A percentile compares a stretch with the other conserved stretches of the same genome.
Conservation (phyloP, 2,797 vertebrate genomes). For the Periparus ater region DNA sequence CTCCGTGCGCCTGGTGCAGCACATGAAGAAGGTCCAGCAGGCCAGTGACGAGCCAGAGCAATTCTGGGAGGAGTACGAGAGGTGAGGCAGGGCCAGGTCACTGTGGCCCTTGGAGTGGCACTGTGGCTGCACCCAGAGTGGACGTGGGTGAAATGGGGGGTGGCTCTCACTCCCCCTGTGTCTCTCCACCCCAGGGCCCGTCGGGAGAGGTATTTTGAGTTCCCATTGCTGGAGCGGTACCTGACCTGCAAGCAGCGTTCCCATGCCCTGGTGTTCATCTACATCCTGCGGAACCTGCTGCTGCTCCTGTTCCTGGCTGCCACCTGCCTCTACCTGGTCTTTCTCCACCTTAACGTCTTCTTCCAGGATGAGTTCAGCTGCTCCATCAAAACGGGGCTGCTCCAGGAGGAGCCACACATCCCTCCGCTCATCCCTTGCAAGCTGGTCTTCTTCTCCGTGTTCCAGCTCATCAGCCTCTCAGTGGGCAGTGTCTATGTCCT, state of each 20-base stretch:
- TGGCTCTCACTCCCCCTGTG: neutral
- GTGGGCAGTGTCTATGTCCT: conserved; percentile 85
- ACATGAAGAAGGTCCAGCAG: conserved; percentile 87
- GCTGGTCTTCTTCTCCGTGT: conserved; percentile 87
- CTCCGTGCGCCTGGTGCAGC: conserved; percentile 91
- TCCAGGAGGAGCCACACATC: conserved; percentile 79
- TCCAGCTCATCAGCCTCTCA: conserved; percentile 90
- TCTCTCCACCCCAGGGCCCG: conserved; percentile 79
- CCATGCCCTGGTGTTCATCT: conserved; percentile 88
- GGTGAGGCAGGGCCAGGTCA: conserved; percentile 72
- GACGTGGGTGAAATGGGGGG: neutral
- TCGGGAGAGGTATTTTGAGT: conserved; percentile 92
- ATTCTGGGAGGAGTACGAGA: conserved; percentile 91
- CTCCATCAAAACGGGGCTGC: conserved; percentile 86
- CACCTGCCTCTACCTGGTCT: conserved; percentile 91
- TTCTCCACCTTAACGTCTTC: conserved; percentile 90
- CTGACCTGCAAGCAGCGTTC: conserved; percentile 90
- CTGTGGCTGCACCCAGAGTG: neutral
- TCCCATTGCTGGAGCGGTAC: conserved; percentile 93
- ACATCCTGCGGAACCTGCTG: conserved; percentile 89
- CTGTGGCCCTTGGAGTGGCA: rapidly evolving
- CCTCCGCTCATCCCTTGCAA: conserved; percentile 89
- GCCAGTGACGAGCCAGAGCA: conserved; percentile 80
- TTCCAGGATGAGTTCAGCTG: conserved; percentile 95
- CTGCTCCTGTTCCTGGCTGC: conserved; percentile 86